These are phyloP conservation scores for Asbolus verrucosus DNA, from an alignment of 1,140 invertebrate genomes.

Conservation along the genomic window DNA sequence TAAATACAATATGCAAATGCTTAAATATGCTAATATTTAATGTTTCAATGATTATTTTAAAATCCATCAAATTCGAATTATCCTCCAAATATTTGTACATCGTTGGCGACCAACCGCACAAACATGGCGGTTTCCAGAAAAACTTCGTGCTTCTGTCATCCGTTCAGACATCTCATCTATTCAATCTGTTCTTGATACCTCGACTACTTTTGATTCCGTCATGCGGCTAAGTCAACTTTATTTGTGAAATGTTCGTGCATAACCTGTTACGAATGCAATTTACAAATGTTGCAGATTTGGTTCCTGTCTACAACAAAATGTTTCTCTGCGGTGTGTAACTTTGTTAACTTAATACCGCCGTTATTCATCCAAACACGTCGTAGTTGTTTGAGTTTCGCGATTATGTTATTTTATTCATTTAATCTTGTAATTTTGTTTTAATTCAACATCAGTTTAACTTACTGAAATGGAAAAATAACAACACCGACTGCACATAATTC, in stretches of 20 bases:
- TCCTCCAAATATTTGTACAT: too few species aligned
- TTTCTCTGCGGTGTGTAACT: constrained; percentile 14
- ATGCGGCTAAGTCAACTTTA: too few species aligned
- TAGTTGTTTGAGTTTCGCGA: constrained; percentile 20
- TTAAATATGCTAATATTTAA: constrained; percentile 30
- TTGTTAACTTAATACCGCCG: constrained; percentile 17
- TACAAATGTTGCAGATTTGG: neutral
- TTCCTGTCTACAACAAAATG: constrained; percentile 1
- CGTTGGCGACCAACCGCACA: neutral
- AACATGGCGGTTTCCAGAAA: too few species aligned
- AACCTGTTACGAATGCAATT: neutral
- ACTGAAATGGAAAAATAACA: neutral
- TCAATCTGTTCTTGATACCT: too few species aligned
- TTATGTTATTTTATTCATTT: constrained; percentile 18
- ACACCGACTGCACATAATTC: too few species aligned
- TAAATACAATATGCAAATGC: neutral
- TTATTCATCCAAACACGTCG: neutral
- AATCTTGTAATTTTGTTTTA: constrained; percentile 14
- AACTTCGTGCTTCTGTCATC: too few species aligned
- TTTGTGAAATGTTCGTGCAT: too few species aligned
- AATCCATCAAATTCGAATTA: neutral
- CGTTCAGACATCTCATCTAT: too few species aligned
- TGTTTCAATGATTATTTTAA: constrained; percentile 25
- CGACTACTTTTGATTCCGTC: too few species aligned
- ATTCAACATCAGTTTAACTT: constrained; percentile 11